These are phyloP conservation scores for Pachypsylla venusta DNA, from an alignment of 1,140 invertebrate species.

Conservation along the genomic window DNA sequence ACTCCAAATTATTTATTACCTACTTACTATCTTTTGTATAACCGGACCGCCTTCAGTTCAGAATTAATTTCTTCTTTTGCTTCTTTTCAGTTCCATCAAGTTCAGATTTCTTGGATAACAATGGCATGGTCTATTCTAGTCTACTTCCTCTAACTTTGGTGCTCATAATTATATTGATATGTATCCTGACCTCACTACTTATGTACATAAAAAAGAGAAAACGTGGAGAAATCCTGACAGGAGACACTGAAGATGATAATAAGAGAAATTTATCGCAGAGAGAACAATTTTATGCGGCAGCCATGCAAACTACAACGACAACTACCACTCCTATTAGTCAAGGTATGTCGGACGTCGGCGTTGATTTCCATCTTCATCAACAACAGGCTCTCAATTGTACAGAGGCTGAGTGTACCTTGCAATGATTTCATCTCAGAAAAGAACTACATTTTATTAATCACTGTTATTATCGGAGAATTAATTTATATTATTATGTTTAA, in stretches of 20 bases:
- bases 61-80: neutral
- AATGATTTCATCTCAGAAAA: too few relatives aligned
- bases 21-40: too few relatives aligned
- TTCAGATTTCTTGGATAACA: neutral
- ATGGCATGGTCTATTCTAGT: neutral
- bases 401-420: neutral
- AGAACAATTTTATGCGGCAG: slow-evolving; percentile 39
- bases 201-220: slow-evolving; percentile 11
- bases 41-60: too few relatives aligned
- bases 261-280: slow-evolving; percentile 40
- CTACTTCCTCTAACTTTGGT: neutral
- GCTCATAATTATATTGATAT: neutral
- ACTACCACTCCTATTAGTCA: slow-evolving; percentile 28
- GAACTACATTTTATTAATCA: too few relatives aligned
- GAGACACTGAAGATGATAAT: slow-evolving; percentile 30
- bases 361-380: neutral
- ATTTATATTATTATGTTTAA: too few relatives aligned
- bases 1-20: too few relatives aligned
- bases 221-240: slow-evolving; percentile 11
- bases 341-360: slow-evolving; percentile 16
- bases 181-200: slow-evolving; percentile 16
- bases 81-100: slow-evolving; percentile 14
- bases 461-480: too few relatives aligned
- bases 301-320: slow-evolving; percentile 34
- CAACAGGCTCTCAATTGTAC: neutral